Base-by-base conservation (phyloP, 2,888 invertebrate genomes). In the Nowickia ferox region DNA sequence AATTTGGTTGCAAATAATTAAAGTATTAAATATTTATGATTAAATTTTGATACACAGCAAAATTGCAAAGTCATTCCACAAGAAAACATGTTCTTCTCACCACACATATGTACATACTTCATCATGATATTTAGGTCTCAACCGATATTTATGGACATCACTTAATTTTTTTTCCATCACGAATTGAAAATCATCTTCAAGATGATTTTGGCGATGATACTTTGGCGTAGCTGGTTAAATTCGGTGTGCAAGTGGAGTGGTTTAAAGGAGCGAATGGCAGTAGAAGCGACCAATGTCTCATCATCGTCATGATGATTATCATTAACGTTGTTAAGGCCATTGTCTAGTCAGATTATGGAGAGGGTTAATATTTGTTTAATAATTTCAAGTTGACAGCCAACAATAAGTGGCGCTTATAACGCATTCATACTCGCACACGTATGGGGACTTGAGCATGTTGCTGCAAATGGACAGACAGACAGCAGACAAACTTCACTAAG, bases 281-380 rank as follows among this genome's bases (percentile, higher is more conserved):
- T 57, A 11, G 44, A 71, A 74, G 74, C 75, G 17, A 69, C 68
- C 78, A 77, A 51, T 51, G 44, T 74, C 59, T 72, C 40, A 46
- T 72, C 71, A 71, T 77, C 42, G 46, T 77, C 66, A 77, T 57
- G 57, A 30, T 72, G 72, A 71, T 77, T 59, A 80, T 38, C 71
- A 63, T 79, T 75, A 65, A 69, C n/a, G 75, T 51, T 80, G 75
- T 66, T 76, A 76, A 76, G 63, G 80, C 76, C 76, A 72, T 84
- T 84, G 80, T 84, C 84, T 84, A 80, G 74, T 74, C 75, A 80
- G 69, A 69, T 80, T 84, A 78, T 78, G 88, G 90, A 92, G 92
- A 90, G 92, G 91, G 92, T 92, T 92, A 92, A 92, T 92, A 92
- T 92, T 92, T 92, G 91, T 89, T 92, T 92, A 91, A 90, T 91